These are phyloP conservation scores for Phenganax marumi DNA, from an alignment of 92 coral and sea anemone genomes.

Conservation along the genomic window DNA sequence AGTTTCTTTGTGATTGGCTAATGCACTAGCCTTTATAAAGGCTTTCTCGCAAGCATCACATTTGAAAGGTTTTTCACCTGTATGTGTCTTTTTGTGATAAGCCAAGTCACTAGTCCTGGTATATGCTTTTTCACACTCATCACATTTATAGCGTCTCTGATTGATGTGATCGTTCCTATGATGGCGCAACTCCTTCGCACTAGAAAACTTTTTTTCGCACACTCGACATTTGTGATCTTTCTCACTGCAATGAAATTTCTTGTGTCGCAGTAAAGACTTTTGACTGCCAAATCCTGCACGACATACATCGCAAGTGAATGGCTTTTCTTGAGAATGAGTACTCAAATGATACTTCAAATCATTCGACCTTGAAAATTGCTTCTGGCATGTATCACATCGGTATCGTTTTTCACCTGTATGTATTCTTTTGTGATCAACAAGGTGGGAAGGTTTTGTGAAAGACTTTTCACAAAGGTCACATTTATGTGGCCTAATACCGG, in stretches of 20 bases:
- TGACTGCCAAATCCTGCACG: not conserved
- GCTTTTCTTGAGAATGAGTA: not conserved
- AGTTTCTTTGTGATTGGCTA: not conserved
- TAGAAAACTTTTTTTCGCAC: conserved; percentile 11
- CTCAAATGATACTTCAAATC: conserved; percentile 17
- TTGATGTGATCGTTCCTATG: conserved; percentile 5
- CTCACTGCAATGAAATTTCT: conserved; percentile 1
- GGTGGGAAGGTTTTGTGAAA: conserved; percentile 14
- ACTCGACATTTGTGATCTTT: not conserved
- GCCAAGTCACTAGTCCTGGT: conserved; percentile 5
- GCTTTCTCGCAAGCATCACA: conserved; percentile 22
- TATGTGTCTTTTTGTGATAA: conserved; percentile 10
- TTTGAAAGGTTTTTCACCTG: conserved; percentile 20
- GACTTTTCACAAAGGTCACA: conserved; percentile 20
- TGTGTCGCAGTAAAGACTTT: not conserved
- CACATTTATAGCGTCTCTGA: conserved; percentile 11
- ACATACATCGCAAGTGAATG: conserved; percentile 6
- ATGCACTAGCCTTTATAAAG: conserved; percentile 4
- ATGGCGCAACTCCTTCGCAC: conserved; percentile 1
- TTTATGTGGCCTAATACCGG: conserved; percentile 6
- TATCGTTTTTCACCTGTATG: conserved; percentile 8
- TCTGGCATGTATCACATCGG: conserved; percentile 8
- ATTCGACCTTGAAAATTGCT: conserved; percentile 1
- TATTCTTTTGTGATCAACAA: conserved; percentile 7
- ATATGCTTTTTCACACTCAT: conserved; percentile 24